Base-by-base conservation (phyloP, 2,797 vertebrate species). In the Huso huso region DNA sequence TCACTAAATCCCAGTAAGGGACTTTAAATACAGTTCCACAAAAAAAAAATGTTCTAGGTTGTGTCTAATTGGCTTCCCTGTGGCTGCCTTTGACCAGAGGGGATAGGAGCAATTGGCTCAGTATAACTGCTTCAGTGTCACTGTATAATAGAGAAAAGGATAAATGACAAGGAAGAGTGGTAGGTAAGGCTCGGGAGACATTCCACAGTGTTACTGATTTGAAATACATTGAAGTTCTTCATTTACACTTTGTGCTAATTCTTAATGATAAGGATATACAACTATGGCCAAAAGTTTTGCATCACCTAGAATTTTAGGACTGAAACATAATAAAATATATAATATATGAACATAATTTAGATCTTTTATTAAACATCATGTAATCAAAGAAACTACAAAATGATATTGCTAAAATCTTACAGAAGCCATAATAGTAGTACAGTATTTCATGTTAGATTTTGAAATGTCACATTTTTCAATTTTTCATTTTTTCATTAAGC, bases 151-250 rank as follows among this genome's bases (percentile, higher is more conserved):
- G 58, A 61, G 66, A 48, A 23, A 18, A 67, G 58, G 66, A 67
- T 67, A 61, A 67, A 67, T 51, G 66, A 61, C 18, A 61, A 23
- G 66, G 10, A n/a, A 10, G 6, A 37, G 58, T 3, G 37, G 9
- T 11, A 11, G 57, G n/a, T 15, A 48, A 48, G 23, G 64, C 37
- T 2, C 51, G 51, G 64, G 37, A 65, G 52, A 52, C 13, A 10
- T 58, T n/a, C 55, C 13, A n/a, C 62, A 10, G 53, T 65, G 60
- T 66, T 48, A 49, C 63, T 61, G 73, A 69, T 63, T 63, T 67
- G 50, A 72, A 67, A 69, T 64, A 68, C 66, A 69, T 68, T 53
- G 65, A 52, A 49, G 51, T 62, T 60, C 64, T 64, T 68, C 6
- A 4, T 48, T 66, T 60, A 65, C 67, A 72, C 68, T 66, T 37